A percentile compares a stretch with the other conserved stretches of the same genome.
These are phyloP conservation scores for Prosapia bicincta DNA, from an alignment of 2,888 invertebrate species.

Conservation along the genomic window DNA sequence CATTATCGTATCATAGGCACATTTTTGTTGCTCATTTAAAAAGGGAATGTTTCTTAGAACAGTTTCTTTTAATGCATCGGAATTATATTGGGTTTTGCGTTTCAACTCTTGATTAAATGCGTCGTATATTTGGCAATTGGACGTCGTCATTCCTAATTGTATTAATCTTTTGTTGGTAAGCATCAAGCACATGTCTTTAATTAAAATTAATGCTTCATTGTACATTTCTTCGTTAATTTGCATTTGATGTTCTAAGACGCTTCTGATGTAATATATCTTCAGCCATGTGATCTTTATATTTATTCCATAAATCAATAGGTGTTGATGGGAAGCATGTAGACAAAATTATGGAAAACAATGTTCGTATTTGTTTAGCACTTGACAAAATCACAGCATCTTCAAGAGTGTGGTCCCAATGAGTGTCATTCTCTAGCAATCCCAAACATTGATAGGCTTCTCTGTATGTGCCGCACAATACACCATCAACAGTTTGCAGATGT, in stretches of 20 bases:
- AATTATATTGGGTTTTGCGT: conserved; percentile 34
- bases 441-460: conserved; percentile 45
- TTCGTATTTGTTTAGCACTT: conserved; percentile 17
- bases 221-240: conserved; percentile 29
- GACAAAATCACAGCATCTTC: conserved; percentile 33
- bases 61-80: conserved; percentile 32
- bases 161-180: conserved; percentile 36
- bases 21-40: conserved; percentile 37
- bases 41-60: conserved; percentile 33
- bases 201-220: conserved; percentile 41
- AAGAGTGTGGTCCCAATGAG: conserved; percentile 39
- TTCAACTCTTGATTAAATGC: not conserved
- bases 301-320: conserved; percentile 38
- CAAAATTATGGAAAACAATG: conserved; percentile 38
- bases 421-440: conserved; percentile 42
- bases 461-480: too few species aligned
- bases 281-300: conserved; percentile 39
- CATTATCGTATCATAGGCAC: too few species aligned
- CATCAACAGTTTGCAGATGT: too few species aligned
- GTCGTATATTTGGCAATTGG: not conserved
- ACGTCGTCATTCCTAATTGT: not conserved
- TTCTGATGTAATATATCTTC: conserved; percentile 37
- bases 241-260: conserved; percentile 18
- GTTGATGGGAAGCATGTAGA: conserved; percentile 39
- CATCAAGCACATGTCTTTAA: conserved; percentile 40